Conservation (phyloP, 2,797 vertebrate species). For the Acrocephalus scirpaceus region DNA sequence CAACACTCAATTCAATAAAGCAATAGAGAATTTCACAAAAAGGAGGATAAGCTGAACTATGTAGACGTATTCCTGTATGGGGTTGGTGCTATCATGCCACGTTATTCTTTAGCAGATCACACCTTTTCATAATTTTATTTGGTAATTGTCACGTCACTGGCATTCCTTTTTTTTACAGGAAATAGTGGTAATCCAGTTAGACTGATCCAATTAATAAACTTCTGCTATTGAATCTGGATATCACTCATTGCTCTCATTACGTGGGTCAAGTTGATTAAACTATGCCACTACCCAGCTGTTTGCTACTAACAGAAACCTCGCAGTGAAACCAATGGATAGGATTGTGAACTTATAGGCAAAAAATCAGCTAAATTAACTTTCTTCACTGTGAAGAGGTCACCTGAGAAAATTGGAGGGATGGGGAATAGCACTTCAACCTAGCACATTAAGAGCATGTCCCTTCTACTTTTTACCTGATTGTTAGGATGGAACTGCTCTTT, state of each 20-base stretch:
- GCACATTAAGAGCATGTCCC: background rate
- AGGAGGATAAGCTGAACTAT: background rate
- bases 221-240: background rate
- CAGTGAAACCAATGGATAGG: background rate
- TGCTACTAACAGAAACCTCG: background rate
- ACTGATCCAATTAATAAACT: background rate
- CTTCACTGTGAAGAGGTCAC: background rate
- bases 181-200: background rate
- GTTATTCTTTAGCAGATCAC: background rate
- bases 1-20: background rate
- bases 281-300: background rate
- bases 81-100: background rate
- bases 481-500: background rate
- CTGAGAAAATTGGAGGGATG: background rate
- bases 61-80: rapidly evolving
- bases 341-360: background rate
- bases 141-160: rapidly evolving
- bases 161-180: background rate
- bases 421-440: background rate
- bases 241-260: background rate
- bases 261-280: background rate
- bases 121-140: background rate
- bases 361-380: background rate
- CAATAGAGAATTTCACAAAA: background rate
- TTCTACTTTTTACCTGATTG: background rate